phyloP scores from a whole-genome alignment of 2,113 vertebrate species.

The Rhipidura dahli region DNA sequence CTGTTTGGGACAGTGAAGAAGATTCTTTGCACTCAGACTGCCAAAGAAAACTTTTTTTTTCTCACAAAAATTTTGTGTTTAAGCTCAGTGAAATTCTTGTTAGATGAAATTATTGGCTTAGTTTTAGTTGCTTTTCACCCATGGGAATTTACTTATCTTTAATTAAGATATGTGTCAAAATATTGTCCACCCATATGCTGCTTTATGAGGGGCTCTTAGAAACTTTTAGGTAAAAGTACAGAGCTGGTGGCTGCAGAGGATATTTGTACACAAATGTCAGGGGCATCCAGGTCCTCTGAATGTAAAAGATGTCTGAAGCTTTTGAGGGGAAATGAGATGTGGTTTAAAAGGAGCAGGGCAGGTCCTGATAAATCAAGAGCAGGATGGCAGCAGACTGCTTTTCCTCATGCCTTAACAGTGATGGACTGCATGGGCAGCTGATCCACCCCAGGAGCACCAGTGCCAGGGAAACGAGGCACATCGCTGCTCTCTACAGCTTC shows the following conservation, averaged over 20 bases:
- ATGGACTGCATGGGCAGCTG: neutral
- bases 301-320: neutral
- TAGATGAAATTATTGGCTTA: neutral
- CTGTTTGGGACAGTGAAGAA: neutral
- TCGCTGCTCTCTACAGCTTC: neutral
- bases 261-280: neutral
- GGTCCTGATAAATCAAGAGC: neutral
- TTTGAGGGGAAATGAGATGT: neutral
- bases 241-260: neutral
- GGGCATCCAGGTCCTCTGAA: neutral
- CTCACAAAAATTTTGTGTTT: neutral
- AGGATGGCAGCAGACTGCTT: neutral
- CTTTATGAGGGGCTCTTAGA: neutral
- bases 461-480: neutral
- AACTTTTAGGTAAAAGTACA: neutral
- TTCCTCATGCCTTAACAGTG: neutral
- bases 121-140: fast-evolving
- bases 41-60: neutral
- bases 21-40: neutral
- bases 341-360: neutral
- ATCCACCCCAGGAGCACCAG: neutral
- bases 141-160: neutral
- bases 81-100: neutral
- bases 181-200: neutral
- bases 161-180: neutral